phyloP scores from a whole-genome alignment of 2,797 vertebrate species.

The Centroberyx gerrardi region DNA sequence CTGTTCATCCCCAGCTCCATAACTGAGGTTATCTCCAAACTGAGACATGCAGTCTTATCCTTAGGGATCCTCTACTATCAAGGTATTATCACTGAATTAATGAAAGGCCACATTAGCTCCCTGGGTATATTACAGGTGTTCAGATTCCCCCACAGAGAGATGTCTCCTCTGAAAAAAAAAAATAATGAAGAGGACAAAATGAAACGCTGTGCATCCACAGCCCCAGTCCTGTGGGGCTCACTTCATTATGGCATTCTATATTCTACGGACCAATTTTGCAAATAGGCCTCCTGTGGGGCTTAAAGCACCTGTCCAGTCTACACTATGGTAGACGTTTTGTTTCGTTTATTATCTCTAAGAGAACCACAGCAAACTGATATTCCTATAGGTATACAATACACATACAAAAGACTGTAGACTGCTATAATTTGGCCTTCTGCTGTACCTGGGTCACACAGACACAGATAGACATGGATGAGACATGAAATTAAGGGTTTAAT shows the following conservation, averaged over 20 bases:
- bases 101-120: conserved; percentile 4
- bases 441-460: no score
- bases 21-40: background rate
- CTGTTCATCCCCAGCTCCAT: no score
- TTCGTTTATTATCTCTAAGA: background rate
- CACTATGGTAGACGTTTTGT: background rate
- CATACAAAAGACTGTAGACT: no score
- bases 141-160: background rate
- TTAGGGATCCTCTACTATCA: conserved; percentile 4
- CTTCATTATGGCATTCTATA: background rate
- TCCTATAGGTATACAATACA: no score
- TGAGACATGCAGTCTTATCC: background rate
- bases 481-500: no score
- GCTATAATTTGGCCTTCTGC: no score
- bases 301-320: background rate
- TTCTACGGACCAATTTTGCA: background rate
- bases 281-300: background rate
- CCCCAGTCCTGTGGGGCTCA: background rate
- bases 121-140: conserved; percentile 4
- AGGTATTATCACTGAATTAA: background rate
- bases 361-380: no score
- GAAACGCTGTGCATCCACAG: background rate
- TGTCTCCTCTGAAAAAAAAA: background rate
- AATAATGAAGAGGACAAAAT: background rate
- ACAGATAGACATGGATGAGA: no score